Percentiles rank a stretch among this genome's conserved stretches.
Conservation (phyloP, 2,797 vertebrate genomes). For the Syncerus caffer region DNA sequence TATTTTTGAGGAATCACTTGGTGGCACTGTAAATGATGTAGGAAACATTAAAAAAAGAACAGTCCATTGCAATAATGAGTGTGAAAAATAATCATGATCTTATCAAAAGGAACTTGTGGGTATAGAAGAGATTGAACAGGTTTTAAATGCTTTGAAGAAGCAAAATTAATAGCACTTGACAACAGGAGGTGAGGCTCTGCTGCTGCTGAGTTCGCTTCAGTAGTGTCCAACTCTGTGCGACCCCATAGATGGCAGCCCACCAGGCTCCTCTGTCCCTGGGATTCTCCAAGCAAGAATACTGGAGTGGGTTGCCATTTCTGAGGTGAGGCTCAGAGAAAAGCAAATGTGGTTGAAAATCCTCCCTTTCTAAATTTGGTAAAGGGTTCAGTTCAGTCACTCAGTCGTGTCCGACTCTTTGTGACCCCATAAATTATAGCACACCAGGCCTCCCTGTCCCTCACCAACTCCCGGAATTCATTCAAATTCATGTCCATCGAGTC, state of each 20-base stretch:
- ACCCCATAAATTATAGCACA: too few species aligned
- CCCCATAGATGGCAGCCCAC: too few species aligned
- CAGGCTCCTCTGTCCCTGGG: too few species aligned
- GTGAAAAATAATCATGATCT: not conserved
- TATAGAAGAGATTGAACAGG: not conserved
- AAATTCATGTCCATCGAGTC: too few species aligned
- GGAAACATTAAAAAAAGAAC: not conserved
- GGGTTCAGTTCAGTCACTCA: not conserved
- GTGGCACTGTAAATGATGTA: not conserved
- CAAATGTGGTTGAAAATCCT: not conserved
- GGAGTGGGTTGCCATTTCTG: too few species aligned
- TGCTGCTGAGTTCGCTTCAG: too few species aligned
- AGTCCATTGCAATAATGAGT: not conserved
- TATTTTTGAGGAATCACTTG: not conserved
- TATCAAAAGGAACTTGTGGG: not conserved
- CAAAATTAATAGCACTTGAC: not conserved
- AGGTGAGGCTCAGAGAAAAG: not conserved
- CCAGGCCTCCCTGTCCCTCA: too few species aligned
- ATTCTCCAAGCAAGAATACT: too few species aligned
- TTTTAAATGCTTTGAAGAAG: not conserved
- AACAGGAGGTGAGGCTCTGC: not conserved
- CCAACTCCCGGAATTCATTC: too few species aligned
- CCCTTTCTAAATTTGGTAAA: not conserved
- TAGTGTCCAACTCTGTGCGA: fast-evolving
- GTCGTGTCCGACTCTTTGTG: too few species aligned